These are phyloP conservation scores for Erythrocercus mccallii DNA, from an alignment of 2,113 vertebrate species.

Conservation along the genomic window DNA sequence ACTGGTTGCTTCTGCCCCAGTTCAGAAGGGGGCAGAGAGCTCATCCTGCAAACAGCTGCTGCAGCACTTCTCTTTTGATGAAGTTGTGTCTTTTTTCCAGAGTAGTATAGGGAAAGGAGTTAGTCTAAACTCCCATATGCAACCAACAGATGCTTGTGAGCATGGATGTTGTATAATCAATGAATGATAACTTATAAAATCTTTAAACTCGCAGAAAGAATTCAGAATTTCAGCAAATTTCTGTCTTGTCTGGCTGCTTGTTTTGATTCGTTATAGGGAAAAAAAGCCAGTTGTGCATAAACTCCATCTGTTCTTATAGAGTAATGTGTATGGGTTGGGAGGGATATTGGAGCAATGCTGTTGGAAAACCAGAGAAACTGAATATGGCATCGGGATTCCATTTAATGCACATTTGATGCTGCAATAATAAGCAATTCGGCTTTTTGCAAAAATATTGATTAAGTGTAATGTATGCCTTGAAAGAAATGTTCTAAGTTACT, in stretches of 20 bases:
- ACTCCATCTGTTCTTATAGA: slow-evolving; percentile 59
- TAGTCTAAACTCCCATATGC: slow-evolving; percentile 53
- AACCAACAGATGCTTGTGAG: slow-evolving; percentile 65
- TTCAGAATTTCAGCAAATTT: slow-evolving; percentile 73
- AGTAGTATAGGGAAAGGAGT: not conserved
- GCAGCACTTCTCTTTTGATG: not conserved
- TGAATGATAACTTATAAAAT: slow-evolving; percentile 66
- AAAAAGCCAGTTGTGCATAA: slow-evolving; percentile 55
- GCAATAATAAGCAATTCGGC: slow-evolving; percentile 5
- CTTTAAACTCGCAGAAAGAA: slow-evolving; percentile 61
- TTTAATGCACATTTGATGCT: not conserved
- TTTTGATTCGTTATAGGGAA: slow-evolving; percentile 35
- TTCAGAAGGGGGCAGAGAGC: not conserved
- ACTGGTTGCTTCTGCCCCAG: not conserved
- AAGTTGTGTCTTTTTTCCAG: slow-evolving; percentile 28
- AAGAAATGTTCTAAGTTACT: slow-evolving; percentile 42
- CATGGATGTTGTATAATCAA: slow-evolving; percentile 43
- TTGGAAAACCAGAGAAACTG: not conserved
- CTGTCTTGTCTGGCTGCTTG: slow-evolving; percentile 35
- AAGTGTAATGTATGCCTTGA: not conserved
- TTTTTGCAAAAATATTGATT: slow-evolving; percentile 13
- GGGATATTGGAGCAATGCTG: not conserved
- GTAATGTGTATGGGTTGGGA: not conserved
- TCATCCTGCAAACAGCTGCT: not conserved
- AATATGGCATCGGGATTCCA: not conserved